A percentile compares a stretch with the other conserved stretches of the same genome.
These are phyloP conservation scores for Pantherophis vulpinus DNA, from an alignment of 2,797 vertebrate genomes.

Conservation along the genomic window DNA sequence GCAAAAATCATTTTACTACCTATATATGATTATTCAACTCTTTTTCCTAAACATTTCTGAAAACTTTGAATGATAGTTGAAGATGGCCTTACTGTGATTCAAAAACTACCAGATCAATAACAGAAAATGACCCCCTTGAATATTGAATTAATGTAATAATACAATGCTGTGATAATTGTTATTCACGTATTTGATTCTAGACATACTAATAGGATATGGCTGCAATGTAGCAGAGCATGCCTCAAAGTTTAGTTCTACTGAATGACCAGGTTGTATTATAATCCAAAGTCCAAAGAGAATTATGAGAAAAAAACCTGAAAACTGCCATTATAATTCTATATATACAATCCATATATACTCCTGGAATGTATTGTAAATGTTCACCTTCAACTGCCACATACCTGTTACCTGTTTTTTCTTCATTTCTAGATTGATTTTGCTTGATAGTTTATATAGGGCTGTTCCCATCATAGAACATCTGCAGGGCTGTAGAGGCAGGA, in stretches of 20 bases:
- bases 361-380: neutral
- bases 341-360: neutral
- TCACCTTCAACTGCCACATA: conserved; percentile 27
- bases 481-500: conserved; percentile 22
- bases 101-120: conserved; percentile 11
- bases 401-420: conserved; percentile 74
- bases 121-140: neutral
- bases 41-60: conserved; percentile 15
- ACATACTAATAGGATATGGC: neutral
- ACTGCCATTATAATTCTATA: neutral
- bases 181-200: neutral
- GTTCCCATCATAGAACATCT: conserved; percentile 73
- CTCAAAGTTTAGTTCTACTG: conserved; percentile 2
- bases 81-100: neutral
- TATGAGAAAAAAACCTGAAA: neutral
- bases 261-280: neutral
- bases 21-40: neutral
- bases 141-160: neutral
- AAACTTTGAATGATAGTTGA: neutral
- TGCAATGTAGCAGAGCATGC: neutral
- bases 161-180: neutral
- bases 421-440: conserved; percentile 78
- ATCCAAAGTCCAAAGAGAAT: neutral
- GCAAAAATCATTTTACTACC: conserved; percentile 16
- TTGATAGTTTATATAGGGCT: conserved; percentile 79